A percentile compares a stretch with the other conserved stretches of the same genome.
These are phyloP conservation scores for Hyperoplus immaculatus DNA, from an alignment of 2,797 vertebrate genomes.

Conservation along the genomic window DNA sequence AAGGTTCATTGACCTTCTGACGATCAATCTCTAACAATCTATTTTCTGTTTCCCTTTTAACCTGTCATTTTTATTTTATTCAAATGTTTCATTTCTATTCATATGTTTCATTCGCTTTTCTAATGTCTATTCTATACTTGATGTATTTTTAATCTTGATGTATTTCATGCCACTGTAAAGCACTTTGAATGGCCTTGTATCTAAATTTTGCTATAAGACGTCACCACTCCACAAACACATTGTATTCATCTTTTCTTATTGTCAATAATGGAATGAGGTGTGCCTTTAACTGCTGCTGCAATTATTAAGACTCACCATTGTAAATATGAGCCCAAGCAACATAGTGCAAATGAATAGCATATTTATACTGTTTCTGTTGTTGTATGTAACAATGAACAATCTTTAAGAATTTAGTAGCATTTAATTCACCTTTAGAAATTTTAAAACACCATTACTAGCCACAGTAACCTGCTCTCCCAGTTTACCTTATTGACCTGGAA, in stretches of 20 bases:
- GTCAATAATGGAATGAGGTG: not conserved
- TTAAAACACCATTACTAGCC: not conserved
- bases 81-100: too few relatives aligned
- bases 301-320: not conserved
- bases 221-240: not conserved
- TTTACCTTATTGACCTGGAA: slow-evolving; percentile 1
- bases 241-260: not conserved
- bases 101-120: too few relatives aligned
- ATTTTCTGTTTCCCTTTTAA: too few relatives aligned
- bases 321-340: not conserved
- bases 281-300: not conserved
- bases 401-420: not conserved
- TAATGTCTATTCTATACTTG: too few relatives aligned
- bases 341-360: not conserved
- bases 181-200: too few relatives aligned
- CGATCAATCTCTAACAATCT: too few relatives aligned
- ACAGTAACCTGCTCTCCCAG: not conserved
- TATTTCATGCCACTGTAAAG: too few relatives aligned
- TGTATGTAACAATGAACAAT: too few relatives aligned
- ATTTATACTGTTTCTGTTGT: not conserved
- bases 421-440: not conserved
- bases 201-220: too few relatives aligned
- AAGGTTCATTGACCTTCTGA: too few relatives aligned
- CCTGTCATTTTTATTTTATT: too few relatives aligned
- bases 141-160: too few relatives aligned